Base-by-base conservation (phyloP, 2,888 invertebrate genomes). In the Tipula unca region DNA sequence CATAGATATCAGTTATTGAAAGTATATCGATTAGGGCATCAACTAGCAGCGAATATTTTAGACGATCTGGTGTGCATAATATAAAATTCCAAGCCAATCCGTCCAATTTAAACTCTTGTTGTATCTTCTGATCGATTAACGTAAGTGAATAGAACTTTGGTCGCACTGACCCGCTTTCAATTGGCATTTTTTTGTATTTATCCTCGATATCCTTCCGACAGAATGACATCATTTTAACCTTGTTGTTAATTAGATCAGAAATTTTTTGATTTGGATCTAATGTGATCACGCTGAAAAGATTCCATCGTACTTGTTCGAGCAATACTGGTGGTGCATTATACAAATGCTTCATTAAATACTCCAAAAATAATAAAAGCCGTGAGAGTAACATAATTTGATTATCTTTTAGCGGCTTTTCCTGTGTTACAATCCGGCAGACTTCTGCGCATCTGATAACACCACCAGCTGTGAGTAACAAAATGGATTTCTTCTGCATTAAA, bases 401-500 rank as follows among this genome's bases (percentile, higher is more conserved):
- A 86, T 91, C 91, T n/a, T 89, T 89, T 5, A 91, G 87, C 0
- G 89, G 89, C 85, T 90, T 90, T 3, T 90, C 91, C 0, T 89
- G 87, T 6, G 89, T 89, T 36, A 91, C 89, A 17, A 86, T 85
- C 85, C 89, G 88, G 1, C 94, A 92, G 3, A 94, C 93, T 89
- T 94, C 94, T 8, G 94, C 93, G 88, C 94, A 94, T 86, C 94
- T 92, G 86, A 94, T 93, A 4, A 94, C 93, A 3, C 94, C 96
- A 87, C 96, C 95, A 1, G 96, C 95, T 39, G 96, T 95, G 88
- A 96, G 92, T 8, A 98, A 92, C 48, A 99, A 92, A 0, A 99
- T 96, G 1, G 96, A 96, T 90, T 99, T 99, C 91, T 98, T 99
- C 91, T 98, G 98, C 97, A 98, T 98, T 87, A 99, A 92, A 88